phyloP scores from a whole-genome alignment of 2,113 vertebrate genomes.

The Pseudois nayaur region DNA sequence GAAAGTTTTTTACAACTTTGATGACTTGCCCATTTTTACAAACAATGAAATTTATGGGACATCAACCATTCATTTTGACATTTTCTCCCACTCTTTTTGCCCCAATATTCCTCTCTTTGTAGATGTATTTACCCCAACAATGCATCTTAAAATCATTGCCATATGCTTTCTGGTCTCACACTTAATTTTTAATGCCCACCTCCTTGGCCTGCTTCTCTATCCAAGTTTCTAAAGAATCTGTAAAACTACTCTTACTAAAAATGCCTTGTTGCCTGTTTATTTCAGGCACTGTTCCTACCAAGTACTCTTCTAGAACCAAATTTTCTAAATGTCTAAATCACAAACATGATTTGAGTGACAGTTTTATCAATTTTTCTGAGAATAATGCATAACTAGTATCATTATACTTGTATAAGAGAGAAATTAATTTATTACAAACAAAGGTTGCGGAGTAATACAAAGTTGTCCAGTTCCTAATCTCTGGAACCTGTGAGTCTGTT shows the following conservation, averaged over 20 bases:
- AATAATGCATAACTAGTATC: not conserved
- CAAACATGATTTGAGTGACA: not conserved
- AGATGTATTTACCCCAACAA: not conserved
- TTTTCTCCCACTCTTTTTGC: not conserved
- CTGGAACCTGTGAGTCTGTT: not conserved
- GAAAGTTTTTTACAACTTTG: not conserved
- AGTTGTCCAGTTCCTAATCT: not conserved
- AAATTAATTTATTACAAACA: not conserved
- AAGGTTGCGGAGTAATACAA: not conserved
- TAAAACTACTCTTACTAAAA: not conserved
- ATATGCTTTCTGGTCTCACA: not conserved
- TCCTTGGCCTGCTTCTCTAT: not conserved
- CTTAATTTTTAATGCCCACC: not conserved
- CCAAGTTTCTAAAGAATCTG: not conserved
- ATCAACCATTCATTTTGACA: not conserved
- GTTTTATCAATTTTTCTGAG: not conserved
- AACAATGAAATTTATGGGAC: not conserved
- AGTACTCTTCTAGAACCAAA: not conserved
- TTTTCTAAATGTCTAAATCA: not conserved
- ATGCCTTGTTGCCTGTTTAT: not conserved
- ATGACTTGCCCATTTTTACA: slow-evolving; percentile 4
- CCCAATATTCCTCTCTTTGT: not conserved
- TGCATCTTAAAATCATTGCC: not conserved
- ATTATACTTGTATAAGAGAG: not conserved
- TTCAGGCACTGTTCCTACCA: not conserved